Percentiles rank a stretch among this genome's conserved stretches.
Evolutionary conservation across 2,888 invertebrate species (phyloP).

Genomic region (Scaptomyza caliginosa): DNA sequence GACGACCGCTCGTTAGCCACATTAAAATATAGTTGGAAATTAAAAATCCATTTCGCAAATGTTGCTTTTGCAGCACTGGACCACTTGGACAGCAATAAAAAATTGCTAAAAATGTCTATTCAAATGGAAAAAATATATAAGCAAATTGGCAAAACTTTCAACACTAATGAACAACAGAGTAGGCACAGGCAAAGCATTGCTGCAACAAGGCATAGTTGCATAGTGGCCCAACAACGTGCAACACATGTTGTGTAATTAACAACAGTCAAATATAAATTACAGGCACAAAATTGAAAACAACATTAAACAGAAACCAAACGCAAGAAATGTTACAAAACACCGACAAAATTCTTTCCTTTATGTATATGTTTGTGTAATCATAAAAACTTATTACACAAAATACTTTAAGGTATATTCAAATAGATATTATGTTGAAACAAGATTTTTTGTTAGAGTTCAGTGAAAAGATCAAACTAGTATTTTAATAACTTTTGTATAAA

Average conservation of each 20-base stretch:
- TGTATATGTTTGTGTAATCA: background rate
- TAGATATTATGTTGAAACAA: no score
- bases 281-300: conserved; percentile 36
- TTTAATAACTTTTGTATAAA: no score
- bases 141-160: conserved; percentile 14
- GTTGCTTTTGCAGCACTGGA: conserved; percentile 27
- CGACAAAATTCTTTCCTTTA: background rate
- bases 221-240: conserved; percentile 30
- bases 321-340: conserved; percentile 49
- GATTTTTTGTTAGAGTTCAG: no score
- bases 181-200: conserved; percentile 7
- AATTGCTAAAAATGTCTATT: conserved; percentile 13
- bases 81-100: conserved; percentile 37
- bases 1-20: conserved; percentile 65
- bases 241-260: conserved; percentile 71
- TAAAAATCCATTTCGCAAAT: conserved; percentile 71
- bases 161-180: conserved; percentile 44
- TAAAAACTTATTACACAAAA: background rate
- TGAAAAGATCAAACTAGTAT: no score
- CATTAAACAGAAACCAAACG: conserved; percentile 64
- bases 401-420: no score
- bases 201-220: conserved; percentile 38
- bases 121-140: background rate
- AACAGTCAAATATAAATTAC: conserved; percentile 42
- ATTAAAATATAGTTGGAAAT: conserved; percentile 78